Evolutionary conservation across 2,113 vertebrate genomes (phyloP).

Genomic region (Trinectes maculatus): DNA sequence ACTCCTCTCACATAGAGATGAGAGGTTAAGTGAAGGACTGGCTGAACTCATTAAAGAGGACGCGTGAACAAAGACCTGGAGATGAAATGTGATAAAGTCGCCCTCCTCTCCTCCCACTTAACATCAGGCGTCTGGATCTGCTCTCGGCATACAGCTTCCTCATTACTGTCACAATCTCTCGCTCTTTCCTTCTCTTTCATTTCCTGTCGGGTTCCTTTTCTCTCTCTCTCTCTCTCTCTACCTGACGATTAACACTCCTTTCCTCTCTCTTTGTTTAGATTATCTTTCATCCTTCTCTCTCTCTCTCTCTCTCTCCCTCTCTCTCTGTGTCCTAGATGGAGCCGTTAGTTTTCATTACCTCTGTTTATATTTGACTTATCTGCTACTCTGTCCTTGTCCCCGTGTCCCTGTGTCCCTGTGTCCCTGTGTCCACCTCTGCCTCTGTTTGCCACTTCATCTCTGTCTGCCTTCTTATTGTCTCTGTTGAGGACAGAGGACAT

Average conservation of each 20-base stretch:
- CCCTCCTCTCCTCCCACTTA: background rate
- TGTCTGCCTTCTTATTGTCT: constrained; percentile 1
- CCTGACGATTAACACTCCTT: background rate
- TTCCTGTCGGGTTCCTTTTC: background rate
- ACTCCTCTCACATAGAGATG: background rate
- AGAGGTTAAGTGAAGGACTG: constrained; percentile 7
- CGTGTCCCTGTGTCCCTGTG: background rate
- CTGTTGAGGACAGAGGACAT: no score
- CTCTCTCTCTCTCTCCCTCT: background rate
- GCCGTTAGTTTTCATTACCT: constrained; percentile 36
- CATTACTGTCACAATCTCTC: background rate
- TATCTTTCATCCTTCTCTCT: background rate
- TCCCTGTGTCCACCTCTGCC: background rate
- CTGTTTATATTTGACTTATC: constrained; percentile 25
- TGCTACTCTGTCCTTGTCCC: constrained; percentile 19
- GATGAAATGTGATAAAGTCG: constrained; percentile 17
- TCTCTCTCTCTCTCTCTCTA: background rate
- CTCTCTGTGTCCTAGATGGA: constrained; percentile 11
- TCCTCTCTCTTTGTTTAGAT: background rate
- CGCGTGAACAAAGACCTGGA: background rate
- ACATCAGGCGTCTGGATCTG: background rate
- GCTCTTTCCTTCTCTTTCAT: background rate
- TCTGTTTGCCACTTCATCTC: constrained; percentile 33
- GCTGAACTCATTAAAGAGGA: constrained; percentile 16
- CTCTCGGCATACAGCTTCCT: background rate